phyloP scores from a whole-genome alignment of 2,888 invertebrate species.

The Calameuta pallipes region DNA sequence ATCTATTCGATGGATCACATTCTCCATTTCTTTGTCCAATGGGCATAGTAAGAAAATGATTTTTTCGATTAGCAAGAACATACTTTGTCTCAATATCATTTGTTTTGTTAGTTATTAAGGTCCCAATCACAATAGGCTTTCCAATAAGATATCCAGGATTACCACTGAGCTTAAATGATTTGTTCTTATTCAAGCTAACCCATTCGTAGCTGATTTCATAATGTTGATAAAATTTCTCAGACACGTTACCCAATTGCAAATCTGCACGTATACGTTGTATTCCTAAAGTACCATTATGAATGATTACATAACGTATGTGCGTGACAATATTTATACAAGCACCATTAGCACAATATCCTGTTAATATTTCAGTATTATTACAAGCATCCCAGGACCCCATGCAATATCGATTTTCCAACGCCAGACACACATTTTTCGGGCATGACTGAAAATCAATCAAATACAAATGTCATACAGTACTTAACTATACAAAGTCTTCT shows the following conservation, averaged over 20 bases:
- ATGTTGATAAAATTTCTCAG: constrained; percentile 51
- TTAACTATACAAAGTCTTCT: background rate
- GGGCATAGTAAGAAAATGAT: constrained; percentile 56
- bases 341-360: constrained; percentile 44
- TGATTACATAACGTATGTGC: constrained; percentile 59
- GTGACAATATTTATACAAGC: constrained; percentile 62
- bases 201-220: constrained; percentile 51
- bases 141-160: constrained; percentile 81
- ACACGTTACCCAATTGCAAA: constrained; percentile 62
- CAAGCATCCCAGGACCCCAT: constrained; percentile 47
- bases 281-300: constrained; percentile 68
- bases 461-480: background rate
- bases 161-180: constrained; percentile 71
- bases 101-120: constrained; percentile 44
- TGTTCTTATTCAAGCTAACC: constrained; percentile 41
- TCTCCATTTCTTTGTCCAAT: constrained; percentile 44
- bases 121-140: constrained; percentile 73
- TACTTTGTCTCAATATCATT: constrained; percentile 36
- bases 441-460: constrained; percentile 40
- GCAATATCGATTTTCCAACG: constrained; percentile 47
- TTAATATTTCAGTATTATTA: constrained; percentile 31
- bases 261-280: constrained; percentile 62
- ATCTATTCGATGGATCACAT: constrained; percentile 46
- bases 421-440: constrained; percentile 48
- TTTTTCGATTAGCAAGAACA: constrained; percentile 41